Base-by-base conservation (phyloP, 2,797 vertebrate species). In the Diplodus sargus region DNA sequence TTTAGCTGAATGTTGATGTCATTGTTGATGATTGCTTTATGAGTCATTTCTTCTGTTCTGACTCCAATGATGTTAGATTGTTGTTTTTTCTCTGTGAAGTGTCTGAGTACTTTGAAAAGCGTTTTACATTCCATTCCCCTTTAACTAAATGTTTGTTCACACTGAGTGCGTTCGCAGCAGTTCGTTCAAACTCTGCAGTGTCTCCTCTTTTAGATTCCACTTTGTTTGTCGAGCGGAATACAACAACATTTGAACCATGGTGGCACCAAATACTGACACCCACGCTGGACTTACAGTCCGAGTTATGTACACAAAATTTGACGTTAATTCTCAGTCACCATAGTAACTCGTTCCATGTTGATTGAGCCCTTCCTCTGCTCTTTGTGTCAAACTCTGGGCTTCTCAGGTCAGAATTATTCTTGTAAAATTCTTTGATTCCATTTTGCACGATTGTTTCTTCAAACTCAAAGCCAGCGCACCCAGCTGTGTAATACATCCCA, bases 111-210 rank as follows among this genome's bases (percentile, higher is more conserved):
- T 59, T 62, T 1, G 42, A 25, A 42, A 53, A 66, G 3, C 53
- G 8, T 45, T 48, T 59, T 43, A 70, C 52, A 53, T 76, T 76
- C 70, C 70, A 18, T 47, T 78, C 53, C 25, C 34, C 18, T 66
- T 59, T 17, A 71, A 48, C n/a, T 56, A 58, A 85, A 76, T 72
- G 54, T 87, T 80, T 84, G 57, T 43, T 69, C 58, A 52, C 52
- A 47, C 30, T 4, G 61, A 69, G 63, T 61, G 9, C 76, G 65
- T 70, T 83, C 76, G 56, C 57, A 18, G 25, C 20, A 43, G 51
- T 79, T 66, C 73, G 65, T 56, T 65, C 39, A 70, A 69, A 85
- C 76, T 56, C 43, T 60, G 47, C n/a, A 20, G 34, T 18, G 15
- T 34, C 63, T 73, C 6, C n/a, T 63, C 14, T 22, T 47, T 57